Conservation (phyloP, 2,113 vertebrate genomes). For the Lichenostomus cassidix region DNA sequence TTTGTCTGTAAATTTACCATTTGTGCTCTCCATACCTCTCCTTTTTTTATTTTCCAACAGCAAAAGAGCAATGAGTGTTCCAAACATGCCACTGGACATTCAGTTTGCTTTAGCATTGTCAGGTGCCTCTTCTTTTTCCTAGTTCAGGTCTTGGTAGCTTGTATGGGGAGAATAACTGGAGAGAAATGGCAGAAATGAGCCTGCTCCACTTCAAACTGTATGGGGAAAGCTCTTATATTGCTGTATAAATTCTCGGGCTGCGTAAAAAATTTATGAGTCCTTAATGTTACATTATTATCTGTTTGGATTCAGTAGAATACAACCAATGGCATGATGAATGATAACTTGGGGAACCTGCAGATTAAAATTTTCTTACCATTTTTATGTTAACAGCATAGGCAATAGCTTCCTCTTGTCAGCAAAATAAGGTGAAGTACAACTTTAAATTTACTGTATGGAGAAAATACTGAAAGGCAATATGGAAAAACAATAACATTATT, state of each 20-base stretch:
- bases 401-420: not conserved
- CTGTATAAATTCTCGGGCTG: fast-evolving
- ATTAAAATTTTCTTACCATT: not conserved
- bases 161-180: not conserved
- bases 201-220: not conserved
- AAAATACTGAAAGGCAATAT: not conserved
- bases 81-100: not conserved
- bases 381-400: not conserved
- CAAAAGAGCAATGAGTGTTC: not conserved
- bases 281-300: not conserved
- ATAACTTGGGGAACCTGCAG: not conserved
- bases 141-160: not conserved
- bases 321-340: not conserved
- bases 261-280: not conserved
- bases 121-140: not conserved
- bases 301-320: not conserved
- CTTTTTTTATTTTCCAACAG: not conserved
- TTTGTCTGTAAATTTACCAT: not conserved
- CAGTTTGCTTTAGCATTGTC: not conserved
- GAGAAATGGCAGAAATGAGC: not conserved
- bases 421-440: not conserved
- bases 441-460: not conserved
- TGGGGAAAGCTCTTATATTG: not conserved
- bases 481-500: not conserved
- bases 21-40: not conserved